A percentile compares a stretch with the other conserved stretches of the same genome.
Conservation (phyloP, 23 tunicate genomes). For the Styela clava region DNA sequence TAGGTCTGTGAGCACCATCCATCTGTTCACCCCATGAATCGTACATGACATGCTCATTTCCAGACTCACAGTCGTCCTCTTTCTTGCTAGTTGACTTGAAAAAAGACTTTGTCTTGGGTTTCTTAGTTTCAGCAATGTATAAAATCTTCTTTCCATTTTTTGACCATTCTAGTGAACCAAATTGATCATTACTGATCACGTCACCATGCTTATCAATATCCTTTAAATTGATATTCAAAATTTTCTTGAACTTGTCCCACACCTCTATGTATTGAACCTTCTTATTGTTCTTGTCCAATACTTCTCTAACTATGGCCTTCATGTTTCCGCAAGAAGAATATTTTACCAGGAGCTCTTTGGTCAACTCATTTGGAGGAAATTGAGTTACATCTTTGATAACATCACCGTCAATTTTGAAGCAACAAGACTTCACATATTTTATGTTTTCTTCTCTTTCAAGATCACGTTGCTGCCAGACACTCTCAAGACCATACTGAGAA, state of each 20-base stretch:
- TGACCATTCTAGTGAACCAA: conserved; percentile 84
- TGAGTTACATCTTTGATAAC: background rate
- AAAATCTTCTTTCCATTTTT: conserved; percentile 39
- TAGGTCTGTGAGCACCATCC: conserved; percentile 40
- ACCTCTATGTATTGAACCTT: conserved; percentile 63
- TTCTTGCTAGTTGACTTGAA: conserved; percentile 4
- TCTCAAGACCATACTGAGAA: conserved; percentile 2
- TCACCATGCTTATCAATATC: conserved; percentile 63
- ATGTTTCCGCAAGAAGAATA: conserved; percentile 29
- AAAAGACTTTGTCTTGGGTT: conserved; percentile 1
- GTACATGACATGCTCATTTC: conserved; percentile 40
- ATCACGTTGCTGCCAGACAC: conserved; percentile 51
- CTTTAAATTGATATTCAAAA: conserved; percentile 37
- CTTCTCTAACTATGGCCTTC: conserved; percentile 48
- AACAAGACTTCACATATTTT: conserved; percentile 16
- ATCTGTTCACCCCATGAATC: conserved; percentile 93
- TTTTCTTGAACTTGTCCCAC: conserved; percentile 48
- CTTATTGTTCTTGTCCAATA: conserved; percentile 27
- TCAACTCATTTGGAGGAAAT: conserved; percentile 40
- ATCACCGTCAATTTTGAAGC: background rate
- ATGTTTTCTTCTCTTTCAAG: conserved; percentile 48
- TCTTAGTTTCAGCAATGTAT: conserved; percentile 72
- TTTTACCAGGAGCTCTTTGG: conserved; percentile 31
- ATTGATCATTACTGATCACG: conserved; percentile 55
- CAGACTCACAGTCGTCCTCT: conserved; percentile 22